Evolutionary conservation across 2,888 invertebrate species (phyloP), one percentile per base, ranked within the genome.

Genomic region (Platycnemis pennipes): DNA sequence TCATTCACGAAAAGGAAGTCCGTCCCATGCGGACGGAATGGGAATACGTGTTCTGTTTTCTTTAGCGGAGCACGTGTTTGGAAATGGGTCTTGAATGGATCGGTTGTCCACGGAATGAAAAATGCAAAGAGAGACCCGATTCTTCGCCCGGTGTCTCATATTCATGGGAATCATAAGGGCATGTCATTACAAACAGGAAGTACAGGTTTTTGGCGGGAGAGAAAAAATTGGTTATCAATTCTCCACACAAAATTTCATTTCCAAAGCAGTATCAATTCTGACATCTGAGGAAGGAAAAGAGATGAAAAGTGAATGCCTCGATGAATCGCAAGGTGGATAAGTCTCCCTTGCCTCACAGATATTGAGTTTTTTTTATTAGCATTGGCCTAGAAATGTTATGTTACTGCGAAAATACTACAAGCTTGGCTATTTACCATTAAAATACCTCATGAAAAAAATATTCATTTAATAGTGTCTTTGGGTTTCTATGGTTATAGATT

Each of bases 81-180:
- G 37, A 77, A 77, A 77, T 77, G 77, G 77, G 77, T 37, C 77
- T 77, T 37, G 77, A 77, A 77, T 77, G 31, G 77, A 77, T 37
- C 13, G 8, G 31, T 1, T 37, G 77, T 37, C 37, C 37, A 37
- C 77, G 31, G 77, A 31, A 77, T 77, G 77, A 77, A 26, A 77
- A 77, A 37, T 77, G 77, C 77, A 37, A 37, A 77, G 77, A 77
- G 77, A 77, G 37, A 16, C 77, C 77, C 77, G 77, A 77, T 77
- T 77, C 37, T 37, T 37, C 31, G 31, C 31, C 37, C 31, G 13
- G 77, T 77, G 37, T 37, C 77, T 77, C n/a, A 77, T 37, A 77
- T 77, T 77, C 77, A 77, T 77, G 77, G 77, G 37, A 77, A 37
- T 77, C 77, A 77, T 77, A 77, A 77, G 77, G 37, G 37, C 37